A percentile compares a stretch with the other conserved stretches of the same genome.
Evolutionary conservation across 2,113 vertebrate species (phyloP).

Genomic region (Camelus dromedarius): DNA sequence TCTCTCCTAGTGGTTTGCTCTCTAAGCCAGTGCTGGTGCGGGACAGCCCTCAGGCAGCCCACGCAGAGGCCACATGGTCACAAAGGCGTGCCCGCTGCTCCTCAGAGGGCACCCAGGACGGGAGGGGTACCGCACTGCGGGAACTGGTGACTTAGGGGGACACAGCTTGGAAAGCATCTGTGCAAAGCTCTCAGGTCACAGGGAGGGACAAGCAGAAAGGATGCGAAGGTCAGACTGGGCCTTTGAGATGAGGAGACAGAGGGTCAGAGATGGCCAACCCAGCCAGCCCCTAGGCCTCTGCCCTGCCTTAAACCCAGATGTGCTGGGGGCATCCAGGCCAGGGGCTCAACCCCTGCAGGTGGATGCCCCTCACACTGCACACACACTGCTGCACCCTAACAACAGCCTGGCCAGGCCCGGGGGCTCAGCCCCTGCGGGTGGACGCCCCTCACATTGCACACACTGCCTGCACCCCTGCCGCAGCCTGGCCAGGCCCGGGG

Average conservation of each 20-base stretch:
- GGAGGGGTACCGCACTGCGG: background rate
- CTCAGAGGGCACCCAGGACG: background rate
- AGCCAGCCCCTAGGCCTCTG: background rate
- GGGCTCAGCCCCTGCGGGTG: constrained; percentile 92
- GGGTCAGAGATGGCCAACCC: background rate
- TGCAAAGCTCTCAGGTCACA: constrained; percentile 39
- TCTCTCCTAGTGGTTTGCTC: constrained; percentile 87
- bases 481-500: background rate
- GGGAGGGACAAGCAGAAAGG: background rate
- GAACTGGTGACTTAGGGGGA: background rate
- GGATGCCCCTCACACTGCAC: constrained; percentile 85
- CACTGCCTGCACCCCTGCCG: constrained; percentile 87
- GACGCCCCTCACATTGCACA: constrained; percentile 89
- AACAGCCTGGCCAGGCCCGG: too few relatives aligned
- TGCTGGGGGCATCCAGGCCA: background rate
- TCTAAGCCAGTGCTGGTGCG: constrained; percentile 81
- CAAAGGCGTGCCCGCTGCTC: background rate
- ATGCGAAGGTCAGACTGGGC: background rate
- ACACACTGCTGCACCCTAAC: constrained; percentile 71
- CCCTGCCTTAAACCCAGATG: background rate
- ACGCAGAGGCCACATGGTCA: background rate
- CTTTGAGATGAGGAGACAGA: background rate
- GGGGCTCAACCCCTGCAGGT: background rate
- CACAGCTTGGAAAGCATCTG: constrained; percentile 60
- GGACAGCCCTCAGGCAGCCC: constrained; percentile 22